Evolutionary conservation across 2,797 vertebrate species (phyloP).

Genomic region (Dromococcyx pavoninus): DNA sequence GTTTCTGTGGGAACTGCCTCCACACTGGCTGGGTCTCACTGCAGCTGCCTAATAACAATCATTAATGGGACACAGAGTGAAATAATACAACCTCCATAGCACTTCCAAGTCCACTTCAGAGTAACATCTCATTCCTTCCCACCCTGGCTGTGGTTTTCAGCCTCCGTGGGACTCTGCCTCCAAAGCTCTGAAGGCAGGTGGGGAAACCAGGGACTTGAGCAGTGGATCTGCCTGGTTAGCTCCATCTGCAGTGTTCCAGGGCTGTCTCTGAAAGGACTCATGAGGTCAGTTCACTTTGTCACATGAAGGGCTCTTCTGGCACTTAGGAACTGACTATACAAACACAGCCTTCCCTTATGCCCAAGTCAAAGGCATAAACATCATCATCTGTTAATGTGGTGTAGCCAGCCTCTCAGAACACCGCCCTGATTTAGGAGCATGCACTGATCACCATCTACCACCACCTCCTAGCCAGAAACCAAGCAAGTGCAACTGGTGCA

Average conservation of each 20-base stretch:
- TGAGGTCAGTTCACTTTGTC: neutral
- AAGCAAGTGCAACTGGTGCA: neutral
- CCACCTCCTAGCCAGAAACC: neutral
- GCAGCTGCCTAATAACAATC: neutral
- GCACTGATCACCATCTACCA: neutral
- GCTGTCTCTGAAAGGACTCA: neutral
- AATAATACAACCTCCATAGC: neutral
- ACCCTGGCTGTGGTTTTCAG: neutral
- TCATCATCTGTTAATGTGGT: neutral
- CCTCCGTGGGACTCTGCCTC: neutral
- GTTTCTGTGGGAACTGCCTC: conserved; percentile 4
- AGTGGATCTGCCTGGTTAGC: neutral
- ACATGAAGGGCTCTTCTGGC: neutral
- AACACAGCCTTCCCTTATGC: neutral
- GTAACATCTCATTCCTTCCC: neutral
- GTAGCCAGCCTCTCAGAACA: neutral
- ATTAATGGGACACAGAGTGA: neutral
- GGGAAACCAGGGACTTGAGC: neutral
- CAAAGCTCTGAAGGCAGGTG: neutral
- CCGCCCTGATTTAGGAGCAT: neutral
- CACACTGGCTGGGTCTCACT: neutral
- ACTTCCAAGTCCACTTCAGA: neutral
- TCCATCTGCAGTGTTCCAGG: neutral
- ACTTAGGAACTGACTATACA: neutral
- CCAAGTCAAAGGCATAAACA: neutral